Evolutionary conservation across 2,113 vertebrate genomes (phyloP).

Genomic region (Alethe diademata): DNA sequence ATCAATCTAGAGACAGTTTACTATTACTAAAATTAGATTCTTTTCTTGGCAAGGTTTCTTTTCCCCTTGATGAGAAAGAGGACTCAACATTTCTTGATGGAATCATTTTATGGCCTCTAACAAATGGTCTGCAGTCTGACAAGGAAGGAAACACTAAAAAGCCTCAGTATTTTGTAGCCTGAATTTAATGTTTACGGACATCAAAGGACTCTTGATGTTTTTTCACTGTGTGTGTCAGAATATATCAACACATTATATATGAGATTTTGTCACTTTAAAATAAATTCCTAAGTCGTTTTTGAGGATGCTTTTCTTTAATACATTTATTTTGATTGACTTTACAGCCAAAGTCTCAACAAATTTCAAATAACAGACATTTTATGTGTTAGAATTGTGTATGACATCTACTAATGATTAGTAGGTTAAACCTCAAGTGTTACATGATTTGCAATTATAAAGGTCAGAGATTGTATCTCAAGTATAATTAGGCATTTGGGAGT

Average conservation of each 20-base stretch:
- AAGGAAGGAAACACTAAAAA: background rate
- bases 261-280: background rate
- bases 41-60: background rate
- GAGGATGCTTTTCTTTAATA: background rate
- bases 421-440: background rate
- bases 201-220: background rate
- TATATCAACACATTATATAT: background rate
- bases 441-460: conserved; percentile 31
- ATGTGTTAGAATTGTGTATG: background rate
- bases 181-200: background rate
- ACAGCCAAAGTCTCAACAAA: background rate
- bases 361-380: background rate
- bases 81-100: background rate
- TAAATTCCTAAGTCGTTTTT: background rate
- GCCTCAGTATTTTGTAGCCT: background rate
- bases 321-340: background rate
- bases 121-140: background rate
- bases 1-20: background rate
- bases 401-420: background rate
- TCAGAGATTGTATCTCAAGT: background rate
- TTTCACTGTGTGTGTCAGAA: background rate
- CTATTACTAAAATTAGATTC: background rate
- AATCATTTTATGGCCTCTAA: conserved; percentile 9
- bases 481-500: conserved; percentile 32
- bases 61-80: background rate